These are phyloP conservation scores for Sebastes umbrosus DNA, from an alignment of 2,797 vertebrate species.

Conservation along the genomic window DNA sequence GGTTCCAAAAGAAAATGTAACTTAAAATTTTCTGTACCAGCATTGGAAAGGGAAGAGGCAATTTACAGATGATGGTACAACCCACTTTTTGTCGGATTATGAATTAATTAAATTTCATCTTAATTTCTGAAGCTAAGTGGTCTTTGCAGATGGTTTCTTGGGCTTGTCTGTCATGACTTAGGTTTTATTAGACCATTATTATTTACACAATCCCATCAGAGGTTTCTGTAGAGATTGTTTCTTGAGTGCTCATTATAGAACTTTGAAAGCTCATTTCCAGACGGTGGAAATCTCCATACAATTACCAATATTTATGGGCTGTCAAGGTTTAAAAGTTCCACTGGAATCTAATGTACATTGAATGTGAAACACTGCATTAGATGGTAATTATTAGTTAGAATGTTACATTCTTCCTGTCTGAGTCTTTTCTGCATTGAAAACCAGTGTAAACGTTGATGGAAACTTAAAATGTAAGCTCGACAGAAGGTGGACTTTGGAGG, in stretches of 20 bases:
- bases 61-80: constrained; percentile 11
- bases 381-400: not conserved
- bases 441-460: not conserved
- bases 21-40: constrained; percentile 55
- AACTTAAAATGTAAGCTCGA: not conserved
- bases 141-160: constrained; percentile 33
- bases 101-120: constrained; percentile 40
- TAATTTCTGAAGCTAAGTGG: constrained; percentile 29
- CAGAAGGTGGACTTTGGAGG: not conserved
- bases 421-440: not conserved
- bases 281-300: not conserved
- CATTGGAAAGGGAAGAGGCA: constrained; percentile 29
- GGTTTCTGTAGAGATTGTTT: not conserved
- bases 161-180: not conserved
- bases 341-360: not conserved
- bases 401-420: not conserved
- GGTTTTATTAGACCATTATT: not conserved
- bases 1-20: constrained; percentile 17
- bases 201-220: not conserved
- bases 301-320: not conserved
- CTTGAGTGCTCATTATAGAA: not conserved
- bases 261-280: not conserved
- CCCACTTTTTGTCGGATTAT: constrained; percentile 14
- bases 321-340: not conserved
- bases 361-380: not conserved